phyloP scores from a whole-genome alignment of 2,888 invertebrate genomes.

The Chydorus sphaericus region DNA sequence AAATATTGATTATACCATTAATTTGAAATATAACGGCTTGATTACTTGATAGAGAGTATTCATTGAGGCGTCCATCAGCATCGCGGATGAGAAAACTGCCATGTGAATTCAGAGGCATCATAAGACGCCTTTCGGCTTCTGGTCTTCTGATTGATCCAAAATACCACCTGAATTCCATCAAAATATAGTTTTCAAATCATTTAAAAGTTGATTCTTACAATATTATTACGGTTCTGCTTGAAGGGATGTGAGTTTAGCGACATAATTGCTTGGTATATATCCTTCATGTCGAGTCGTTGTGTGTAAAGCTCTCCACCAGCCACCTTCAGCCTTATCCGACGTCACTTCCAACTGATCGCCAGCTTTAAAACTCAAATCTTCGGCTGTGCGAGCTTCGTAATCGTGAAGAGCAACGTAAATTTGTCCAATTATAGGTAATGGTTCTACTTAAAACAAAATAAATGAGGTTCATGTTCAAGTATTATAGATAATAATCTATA shows the following conservation, averaged over 20 bases:
- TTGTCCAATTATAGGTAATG: too few species aligned
- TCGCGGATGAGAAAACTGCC: constrained; percentile 97
- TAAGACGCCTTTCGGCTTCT: constrained; percentile 96
- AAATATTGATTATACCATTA: constrained; percentile 18
- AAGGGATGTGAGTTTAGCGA: constrained; percentile 95
- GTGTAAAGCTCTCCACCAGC: constrained; percentile 98
- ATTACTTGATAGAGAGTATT: constrained; percentile 93
- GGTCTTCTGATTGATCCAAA: constrained; percentile 98
- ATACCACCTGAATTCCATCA: constrained; percentile 76
- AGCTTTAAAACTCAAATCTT: constrained; percentile 96
- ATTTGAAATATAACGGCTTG: not conserved
- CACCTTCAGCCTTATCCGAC: constrained; percentile 96
- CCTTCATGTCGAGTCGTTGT: constrained; percentile 92
- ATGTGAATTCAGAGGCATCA: constrained; percentile 94
- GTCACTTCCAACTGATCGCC: constrained; percentile 96
- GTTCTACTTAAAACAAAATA: too few species aligned
- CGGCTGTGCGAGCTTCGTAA: constrained; percentile 97
- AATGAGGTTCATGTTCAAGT: too few species aligned
- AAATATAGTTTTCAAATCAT: constrained; percentile 19
- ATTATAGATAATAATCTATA: too few species aligned
- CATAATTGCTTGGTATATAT: constrained; percentile 99
- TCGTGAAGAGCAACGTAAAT: constrained; percentile 97
- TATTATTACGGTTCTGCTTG: constrained; percentile 97
- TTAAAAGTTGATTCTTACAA: constrained; percentile 8
- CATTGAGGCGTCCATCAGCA: constrained; percentile 96